Conservation (phyloP, 2,797 vertebrate species). For the Danio tinwini region DNA sequence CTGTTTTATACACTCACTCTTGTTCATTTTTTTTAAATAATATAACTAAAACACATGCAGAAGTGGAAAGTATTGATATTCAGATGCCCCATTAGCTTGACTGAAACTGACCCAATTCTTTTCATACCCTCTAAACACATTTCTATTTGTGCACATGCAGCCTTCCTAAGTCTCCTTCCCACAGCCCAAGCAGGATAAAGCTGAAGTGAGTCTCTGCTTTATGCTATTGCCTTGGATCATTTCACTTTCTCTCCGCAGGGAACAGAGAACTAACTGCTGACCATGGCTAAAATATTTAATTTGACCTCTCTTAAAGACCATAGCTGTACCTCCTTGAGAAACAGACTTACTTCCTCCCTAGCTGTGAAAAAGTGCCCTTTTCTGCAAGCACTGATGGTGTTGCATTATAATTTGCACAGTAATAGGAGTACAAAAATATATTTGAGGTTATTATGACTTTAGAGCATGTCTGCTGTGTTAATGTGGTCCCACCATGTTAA, state of each 20-base stretch:
- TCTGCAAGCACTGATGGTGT: conserved; percentile 27
- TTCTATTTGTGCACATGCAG: neutral
- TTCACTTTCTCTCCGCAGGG: conserved; percentile 37
- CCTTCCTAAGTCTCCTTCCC: neutral
- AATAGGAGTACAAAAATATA: conserved; percentile 62
- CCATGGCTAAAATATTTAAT: conserved; percentile 41
- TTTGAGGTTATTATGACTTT: conserved; percentile 80
- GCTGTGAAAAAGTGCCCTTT: conserved; percentile 11
- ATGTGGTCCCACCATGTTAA: conserved; percentile 19
- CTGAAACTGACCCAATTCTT: neutral
- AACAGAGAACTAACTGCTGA: conserved; percentile 40
- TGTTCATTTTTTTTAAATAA: too few relatives aligned
- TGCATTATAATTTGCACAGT: conserved; percentile 36
- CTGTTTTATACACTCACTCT: neutral
- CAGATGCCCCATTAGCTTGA: neutral
- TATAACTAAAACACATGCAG: neutral
- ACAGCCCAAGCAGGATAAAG: neutral
- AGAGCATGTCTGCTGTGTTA: conserved; percentile 74
- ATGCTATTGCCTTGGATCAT: neutral
- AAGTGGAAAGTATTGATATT: neutral
- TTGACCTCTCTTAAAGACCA: conserved; percentile 43
- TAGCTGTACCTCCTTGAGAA: conserved; percentile 15
- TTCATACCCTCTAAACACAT: neutral
- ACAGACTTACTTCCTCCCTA: conserved; percentile 9
- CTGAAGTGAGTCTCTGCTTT: neutral